Evolutionary conservation across 2,797 vertebrate genomes (phyloP).

Genomic region (Aplochiton taeniatus): DNA sequence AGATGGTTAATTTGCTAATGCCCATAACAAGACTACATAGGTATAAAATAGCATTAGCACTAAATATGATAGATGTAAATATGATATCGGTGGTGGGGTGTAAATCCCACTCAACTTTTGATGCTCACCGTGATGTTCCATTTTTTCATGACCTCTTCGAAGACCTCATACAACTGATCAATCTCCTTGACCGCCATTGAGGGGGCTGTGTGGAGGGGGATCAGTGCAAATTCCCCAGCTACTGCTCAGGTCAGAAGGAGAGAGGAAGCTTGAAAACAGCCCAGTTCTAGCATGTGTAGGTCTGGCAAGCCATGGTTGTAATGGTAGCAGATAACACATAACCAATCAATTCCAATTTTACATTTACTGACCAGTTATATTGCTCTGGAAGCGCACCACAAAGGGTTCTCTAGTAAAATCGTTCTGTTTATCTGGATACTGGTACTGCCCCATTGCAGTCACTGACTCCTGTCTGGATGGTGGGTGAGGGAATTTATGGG

Average conservation of each 20-base stretch:
- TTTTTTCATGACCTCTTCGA: slow-evolving; percentile 39
- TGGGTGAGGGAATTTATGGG: too few species aligned
- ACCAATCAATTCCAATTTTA: not conserved
- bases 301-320: too few species aligned
- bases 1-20: too few species aligned
- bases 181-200: slow-evolving; percentile 51
- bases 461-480: slow-evolving; percentile 21
- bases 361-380: slow-evolving; percentile 39
- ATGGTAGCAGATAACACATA: not conserved
- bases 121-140: slow-evolving; percentile 58
- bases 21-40: too few species aligned
- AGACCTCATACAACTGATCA: slow-evolving; percentile 61
- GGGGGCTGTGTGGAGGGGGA: slow-evolving; percentile 48
- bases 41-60: too few species aligned
- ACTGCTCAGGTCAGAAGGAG: slow-evolving; percentile 31
- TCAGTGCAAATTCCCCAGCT: slow-evolving; percentile 42
- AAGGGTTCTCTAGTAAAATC: slow-evolving; percentile 55
- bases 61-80: too few species aligned
- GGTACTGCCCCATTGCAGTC: slow-evolving; percentile 17
- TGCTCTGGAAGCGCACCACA: slow-evolving; percentile 43
- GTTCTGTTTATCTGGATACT: slow-evolving; percentile 30
- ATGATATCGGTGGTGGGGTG: too few species aligned
- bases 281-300: too few species aligned
- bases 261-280: too few species aligned
- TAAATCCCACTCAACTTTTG: too few species aligned